Percentiles rank a stretch among this genome's conserved stretches.
Conservation (phyloP, 2,113 vertebrate genomes). For the Piliocolobus tephrosceles region DNA sequence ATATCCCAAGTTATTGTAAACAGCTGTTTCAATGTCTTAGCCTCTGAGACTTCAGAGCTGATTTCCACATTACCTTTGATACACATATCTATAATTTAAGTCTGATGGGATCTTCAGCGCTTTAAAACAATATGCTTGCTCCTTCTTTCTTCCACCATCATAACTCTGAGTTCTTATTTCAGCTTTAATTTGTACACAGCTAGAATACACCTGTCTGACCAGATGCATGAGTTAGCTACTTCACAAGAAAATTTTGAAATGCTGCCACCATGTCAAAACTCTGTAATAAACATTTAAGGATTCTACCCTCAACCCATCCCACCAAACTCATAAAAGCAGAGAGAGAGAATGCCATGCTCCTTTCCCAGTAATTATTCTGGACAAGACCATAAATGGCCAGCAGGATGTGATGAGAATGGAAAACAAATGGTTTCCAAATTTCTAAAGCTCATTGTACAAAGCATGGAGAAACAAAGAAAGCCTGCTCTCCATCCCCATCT, state of each 20-base stretch:
- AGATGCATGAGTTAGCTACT: not conserved
- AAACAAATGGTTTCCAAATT: conserved; percentile 65
- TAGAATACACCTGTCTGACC: not conserved
- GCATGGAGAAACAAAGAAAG: conserved; percentile 4
- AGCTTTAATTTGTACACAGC: not conserved
- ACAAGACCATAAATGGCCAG: not conserved
- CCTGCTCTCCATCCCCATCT: not conserved
- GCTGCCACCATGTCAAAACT: not conserved
- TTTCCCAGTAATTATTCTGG: conserved; percentile 58
- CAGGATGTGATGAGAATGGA: not conserved
- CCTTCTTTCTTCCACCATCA: not conserved
- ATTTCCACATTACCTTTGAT: not conserved
- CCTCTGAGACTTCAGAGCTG: not conserved
- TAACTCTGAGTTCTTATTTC: not conserved
- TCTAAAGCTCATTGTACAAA: not conserved
- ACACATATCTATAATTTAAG: conserved; percentile 2
- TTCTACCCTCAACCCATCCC: not conserved
- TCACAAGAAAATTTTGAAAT: not conserved
- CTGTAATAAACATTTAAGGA: not conserved
- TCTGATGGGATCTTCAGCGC: not conserved
- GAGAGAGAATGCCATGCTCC: not conserved
- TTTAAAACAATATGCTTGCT: not conserved
- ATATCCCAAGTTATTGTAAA: conserved; percentile 21
- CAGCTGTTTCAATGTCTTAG: conserved; percentile 40
- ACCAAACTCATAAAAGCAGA: not conserved